These are phyloP conservation scores for Manacus vitellinus DNA, from an alignment of 2,113 vertebrate genomes.

Conservation along the genomic window DNA sequence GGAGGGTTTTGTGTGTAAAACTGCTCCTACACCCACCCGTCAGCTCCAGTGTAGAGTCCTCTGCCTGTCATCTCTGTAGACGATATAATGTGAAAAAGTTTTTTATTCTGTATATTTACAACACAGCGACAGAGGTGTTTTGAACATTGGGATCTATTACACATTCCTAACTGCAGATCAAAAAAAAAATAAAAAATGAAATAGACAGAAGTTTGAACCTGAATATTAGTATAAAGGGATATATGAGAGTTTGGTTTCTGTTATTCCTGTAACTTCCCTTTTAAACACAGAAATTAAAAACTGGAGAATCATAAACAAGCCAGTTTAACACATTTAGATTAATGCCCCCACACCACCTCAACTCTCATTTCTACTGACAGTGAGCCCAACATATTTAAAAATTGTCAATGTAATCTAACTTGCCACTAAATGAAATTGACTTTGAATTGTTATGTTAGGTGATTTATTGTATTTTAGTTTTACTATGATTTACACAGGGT, in stretches of 20 bases:
- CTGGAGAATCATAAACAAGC: background rate
- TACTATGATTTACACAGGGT: background rate
- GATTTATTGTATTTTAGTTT: background rate
- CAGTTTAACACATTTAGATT: background rate
- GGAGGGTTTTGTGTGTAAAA: background rate
- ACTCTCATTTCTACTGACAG: background rate
- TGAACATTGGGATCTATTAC: background rate
- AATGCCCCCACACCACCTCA: background rate
- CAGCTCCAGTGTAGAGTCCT: background rate
- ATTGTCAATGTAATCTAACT: background rate
- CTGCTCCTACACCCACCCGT: background rate
- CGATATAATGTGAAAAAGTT: background rate
- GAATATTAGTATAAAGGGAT: accelerated
- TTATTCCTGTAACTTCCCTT: background rate
- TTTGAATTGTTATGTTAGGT: background rate
- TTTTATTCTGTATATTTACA: background rate
- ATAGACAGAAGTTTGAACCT: background rate
- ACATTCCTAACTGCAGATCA: background rate
- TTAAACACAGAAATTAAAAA: background rate
- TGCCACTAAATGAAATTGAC: background rate
- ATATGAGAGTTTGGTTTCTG: background rate
- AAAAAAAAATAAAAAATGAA: background rate
- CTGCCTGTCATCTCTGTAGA: background rate
- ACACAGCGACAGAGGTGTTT: background rate
- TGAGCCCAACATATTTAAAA: background rate